Evolutionary conservation across 2,797 vertebrate genomes (phyloP).

Genomic region (Darevskia nairensis): DNA sequence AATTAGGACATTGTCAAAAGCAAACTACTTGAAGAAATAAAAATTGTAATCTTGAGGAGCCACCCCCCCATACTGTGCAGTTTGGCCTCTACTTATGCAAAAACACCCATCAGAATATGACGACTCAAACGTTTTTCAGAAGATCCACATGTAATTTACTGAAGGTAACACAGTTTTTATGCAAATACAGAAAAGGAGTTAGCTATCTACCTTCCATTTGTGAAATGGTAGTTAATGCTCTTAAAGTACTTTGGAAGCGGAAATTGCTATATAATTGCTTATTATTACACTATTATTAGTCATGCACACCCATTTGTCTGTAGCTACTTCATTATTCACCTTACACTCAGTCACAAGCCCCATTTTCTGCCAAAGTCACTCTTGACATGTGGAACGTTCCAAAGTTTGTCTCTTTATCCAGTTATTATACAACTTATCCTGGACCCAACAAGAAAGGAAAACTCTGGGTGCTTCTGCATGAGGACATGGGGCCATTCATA

Average conservation of each 20-base stretch:
- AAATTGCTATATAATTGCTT: slow-evolving; percentile 50
- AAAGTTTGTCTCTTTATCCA: slow-evolving; percentile 3
- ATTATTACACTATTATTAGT: slow-evolving; percentile 35
- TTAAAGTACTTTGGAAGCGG: slow-evolving; percentile 48
- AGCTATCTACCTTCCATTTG: slow-evolving; percentile 27
- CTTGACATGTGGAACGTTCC: background rate
- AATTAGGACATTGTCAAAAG: background rate
- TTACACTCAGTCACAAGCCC: slow-evolving; percentile 40
- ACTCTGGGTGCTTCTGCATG: background rate
- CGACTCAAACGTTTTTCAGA: background rate
- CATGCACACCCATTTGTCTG: slow-evolving; percentile 34
- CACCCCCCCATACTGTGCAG: background rate
- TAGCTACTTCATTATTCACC: slow-evolving; percentile 55
- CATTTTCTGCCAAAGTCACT: slow-evolving; percentile 44
- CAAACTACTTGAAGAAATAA: background rate
- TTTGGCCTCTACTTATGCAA: background rate
- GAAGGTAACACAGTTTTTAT: slow-evolving; percentile 45
- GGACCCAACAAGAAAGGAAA: background rate
- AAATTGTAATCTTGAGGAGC: background rate
- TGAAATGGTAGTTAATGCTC: slow-evolving; percentile 51
- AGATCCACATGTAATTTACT: slow-evolving; percentile 20
- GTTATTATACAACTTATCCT: slow-evolving; percentile 2
- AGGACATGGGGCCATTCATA: no score
- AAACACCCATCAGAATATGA: background rate
- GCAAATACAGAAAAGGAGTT: slow-evolving; percentile 20